Evolutionary conservation across 1,140 invertebrate species (phyloP).

Genomic region (Drepana arcuata): DNA sequence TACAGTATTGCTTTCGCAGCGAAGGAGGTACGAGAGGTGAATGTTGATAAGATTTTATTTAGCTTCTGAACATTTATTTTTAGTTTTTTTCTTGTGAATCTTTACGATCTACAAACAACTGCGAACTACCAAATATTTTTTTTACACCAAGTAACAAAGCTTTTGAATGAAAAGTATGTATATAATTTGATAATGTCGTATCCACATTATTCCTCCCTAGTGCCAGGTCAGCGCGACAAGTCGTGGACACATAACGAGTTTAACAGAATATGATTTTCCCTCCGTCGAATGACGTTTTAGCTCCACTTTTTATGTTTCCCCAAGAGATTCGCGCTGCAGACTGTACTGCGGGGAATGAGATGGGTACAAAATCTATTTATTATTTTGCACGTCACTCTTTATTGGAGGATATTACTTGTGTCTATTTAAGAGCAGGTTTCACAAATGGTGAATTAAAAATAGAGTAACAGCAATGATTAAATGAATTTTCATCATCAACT

Average conservation of each 20-base stretch:
- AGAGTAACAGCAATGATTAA: not conserved
- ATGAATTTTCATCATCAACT: not conserved
- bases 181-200: no score
- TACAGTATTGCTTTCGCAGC: slow-evolving; percentile 69
- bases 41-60: no score
- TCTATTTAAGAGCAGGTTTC: not conserved
- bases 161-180: no score
- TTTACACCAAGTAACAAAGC: no score
- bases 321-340: slow-evolving; percentile 34
- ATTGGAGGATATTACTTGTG: not conserved
- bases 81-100: not conserved
- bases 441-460: not conserved
- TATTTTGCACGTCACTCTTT: not conserved
- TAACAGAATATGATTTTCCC: slow-evolving; percentile 68
- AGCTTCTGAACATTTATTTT: slow-evolving; percentile 22
- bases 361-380: not conserved
- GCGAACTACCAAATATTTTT: no score
- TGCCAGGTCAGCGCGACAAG: slow-evolving; percentile 63
- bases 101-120: no score
- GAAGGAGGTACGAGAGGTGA: slow-evolving; percentile 38
- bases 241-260: slow-evolving; percentile 65
- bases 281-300: slow-evolving; percentile 49
- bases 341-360: slow-evolving; percentile 26
- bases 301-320: slow-evolving; percentile 48
- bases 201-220: slow-evolving; percentile 22